Conservation (phyloP, 2,888 invertebrate species). For the Isoperla grammatica region DNA sequence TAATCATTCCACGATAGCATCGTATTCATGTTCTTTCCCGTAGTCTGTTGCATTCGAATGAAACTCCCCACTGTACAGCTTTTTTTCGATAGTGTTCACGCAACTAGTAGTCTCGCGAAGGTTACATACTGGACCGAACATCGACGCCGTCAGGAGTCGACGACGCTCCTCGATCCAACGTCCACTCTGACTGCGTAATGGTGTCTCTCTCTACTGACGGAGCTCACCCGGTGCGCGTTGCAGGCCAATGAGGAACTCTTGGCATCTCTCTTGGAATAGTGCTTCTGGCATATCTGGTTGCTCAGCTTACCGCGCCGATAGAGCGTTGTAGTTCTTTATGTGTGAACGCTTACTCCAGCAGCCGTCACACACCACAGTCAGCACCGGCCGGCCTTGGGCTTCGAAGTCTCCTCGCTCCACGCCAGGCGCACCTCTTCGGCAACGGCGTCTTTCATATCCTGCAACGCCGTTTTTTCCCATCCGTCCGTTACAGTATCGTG, state of each 20-base stretch:
- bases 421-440: background rate
- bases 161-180: slow-evolving; percentile 16
- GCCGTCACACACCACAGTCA: background rate
- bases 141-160: slow-evolving; percentile 27
- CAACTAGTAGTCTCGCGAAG: slow-evolving; percentile 17
- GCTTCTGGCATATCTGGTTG: slow-evolving; percentile 16
- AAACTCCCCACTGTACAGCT: slow-evolving; percentile 25
- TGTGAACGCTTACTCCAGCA: background rate
- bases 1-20: slow-evolving; percentile 24
- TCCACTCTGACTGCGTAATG: slow-evolving; percentile 15
- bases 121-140: too few species aligned
- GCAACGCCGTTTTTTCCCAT: background rate
- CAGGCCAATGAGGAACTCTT: slow-evolving; percentile 14
- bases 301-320: slow-evolving; percentile 1
- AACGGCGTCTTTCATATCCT: background rate
- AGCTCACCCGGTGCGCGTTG: slow-evolving; percentile 10
- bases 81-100: slow-evolving; percentile 20
- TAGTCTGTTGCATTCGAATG: slow-evolving; percentile 24
- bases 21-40: slow-evolving; percentile 27
- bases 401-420: background rate
- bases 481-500: background rate
- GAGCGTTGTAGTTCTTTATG: background rate
- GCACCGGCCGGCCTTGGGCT: background rate
- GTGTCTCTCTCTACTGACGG: slow-evolving; percentile 16
- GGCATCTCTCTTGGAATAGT: slow-evolving; percentile 8